Base-by-base conservation (phyloP, 1,140 invertebrate species). In the Ips typographus region DNA sequence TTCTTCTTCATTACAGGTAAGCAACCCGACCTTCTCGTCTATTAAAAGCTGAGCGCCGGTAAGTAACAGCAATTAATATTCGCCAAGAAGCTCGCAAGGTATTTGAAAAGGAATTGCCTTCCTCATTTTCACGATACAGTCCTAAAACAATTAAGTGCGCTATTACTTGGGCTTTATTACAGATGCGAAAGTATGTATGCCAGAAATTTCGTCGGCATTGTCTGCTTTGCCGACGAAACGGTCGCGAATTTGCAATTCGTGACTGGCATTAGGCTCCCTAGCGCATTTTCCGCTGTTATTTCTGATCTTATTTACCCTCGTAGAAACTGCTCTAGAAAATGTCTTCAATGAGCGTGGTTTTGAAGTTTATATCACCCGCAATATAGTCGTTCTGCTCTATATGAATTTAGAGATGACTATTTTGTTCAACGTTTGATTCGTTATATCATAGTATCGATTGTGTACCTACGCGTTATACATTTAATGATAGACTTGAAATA, bases 181-280 rank as follows among this genome's bases (percentile, higher is more conserved):
- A 5, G 37, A 55, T 55, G 52, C 36, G 52, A 55, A 37, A 37
- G 52, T 37, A 55, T 37, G 52, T 55, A 38, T 55, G 52, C 52
- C 52, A 55, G 52, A 55, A 55, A 55, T 55, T 55, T 6, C 8
- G 8, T 5, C 8, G 52, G 8, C 5, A 36, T 55, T 55, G 52
- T 55, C 52, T 55, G n/a, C 37, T 55, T 55, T 49, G 22, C 52
- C 52, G n/a, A 5, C 52, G 52, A 49, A 49, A 49, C 7, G 44
- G 44, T 3, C 44, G 1, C 44, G 44, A 2, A 8, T 49, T 49
- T 22, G 1, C 44, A 5, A 1, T 55, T 55, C 52, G 52, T 55
- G 52, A 55, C 52, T 37, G 7, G 6, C 5, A 1, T 7, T 37
- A 49, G 7, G 22, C 44, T 49, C 44, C 22, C 22, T 22, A 49